A percentile compares a stretch with the other conserved stretches of the same genome.
phyloP scores from a whole-genome alignment of 1,140 invertebrate genomes.

The Bombus balteatus region DNA sequence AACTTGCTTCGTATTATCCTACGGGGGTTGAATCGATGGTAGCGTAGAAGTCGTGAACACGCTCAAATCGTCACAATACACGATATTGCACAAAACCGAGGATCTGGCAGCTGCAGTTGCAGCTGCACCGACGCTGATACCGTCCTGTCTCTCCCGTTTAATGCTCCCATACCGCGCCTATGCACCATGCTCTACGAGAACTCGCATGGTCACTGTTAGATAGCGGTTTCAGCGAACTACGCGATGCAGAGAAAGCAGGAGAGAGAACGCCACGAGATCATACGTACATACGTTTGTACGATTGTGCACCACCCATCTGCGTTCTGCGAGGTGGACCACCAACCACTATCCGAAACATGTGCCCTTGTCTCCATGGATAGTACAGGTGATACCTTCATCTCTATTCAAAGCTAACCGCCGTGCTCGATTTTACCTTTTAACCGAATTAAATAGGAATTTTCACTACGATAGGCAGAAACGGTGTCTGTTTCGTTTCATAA shows the following conservation, averaged over 20 bases:
- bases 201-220: slow-evolving; percentile 37
- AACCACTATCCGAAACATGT: slow-evolving; percentile 36
- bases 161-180: slow-evolving; percentile 32
- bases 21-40: not conserved
- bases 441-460: not conserved
- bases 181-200: not conserved
- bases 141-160: slow-evolving; percentile 25
- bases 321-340: slow-evolving; percentile 46
- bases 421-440: not conserved
- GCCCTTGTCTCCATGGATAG: not conserved
- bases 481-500: too few relatives aligned
- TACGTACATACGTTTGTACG: slow-evolving; percentile 44
- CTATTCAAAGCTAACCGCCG: not conserved
- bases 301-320: slow-evolving; percentile 59
- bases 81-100: slow-evolving; percentile 19
- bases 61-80: slow-evolving; percentile 6
- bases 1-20: slow-evolving; percentile 17
- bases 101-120: slow-evolving; percentile 33
- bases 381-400: not conserved
- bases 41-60: not conserved
- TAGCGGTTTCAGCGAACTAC: slow-evolving; percentile 15
- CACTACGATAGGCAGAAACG: too few relatives aligned
- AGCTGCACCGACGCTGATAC: slow-evolving; percentile 37
- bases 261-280: slow-evolving; percentile 3
- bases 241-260: not conserved